phyloP scores from a whole-genome alignment of 2,797 vertebrate genomes.

The Amphiprion clarkii region DNA sequence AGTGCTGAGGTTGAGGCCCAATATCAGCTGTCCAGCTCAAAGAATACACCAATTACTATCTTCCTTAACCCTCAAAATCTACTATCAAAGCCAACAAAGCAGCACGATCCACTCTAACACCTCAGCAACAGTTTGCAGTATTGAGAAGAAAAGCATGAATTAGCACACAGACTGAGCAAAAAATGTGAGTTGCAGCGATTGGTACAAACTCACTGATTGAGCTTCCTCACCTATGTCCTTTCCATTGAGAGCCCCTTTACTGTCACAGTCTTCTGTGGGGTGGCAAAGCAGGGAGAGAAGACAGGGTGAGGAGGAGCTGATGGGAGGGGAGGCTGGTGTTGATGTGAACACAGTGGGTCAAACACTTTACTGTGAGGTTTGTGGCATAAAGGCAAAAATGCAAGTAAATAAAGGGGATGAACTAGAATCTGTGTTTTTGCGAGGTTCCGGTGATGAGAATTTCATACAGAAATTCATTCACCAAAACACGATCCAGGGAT shows the following conservation, averaged over 20 bases:
- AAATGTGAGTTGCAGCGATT: constrained; percentile 41
- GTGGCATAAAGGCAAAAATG: constrained; percentile 1
- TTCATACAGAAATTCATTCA: constrained; percentile 17
- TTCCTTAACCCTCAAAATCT: background rate
- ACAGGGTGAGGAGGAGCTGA: constrained; percentile 50
- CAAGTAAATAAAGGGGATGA: background rate
- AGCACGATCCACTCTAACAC: constrained; percentile 1
- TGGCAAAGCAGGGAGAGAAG: constrained; percentile 60
- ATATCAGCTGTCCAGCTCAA: background rate
- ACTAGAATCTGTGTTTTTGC: background rate
- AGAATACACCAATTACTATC: background rate
- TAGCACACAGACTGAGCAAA: constrained; percentile 41
- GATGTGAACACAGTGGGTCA: constrained; percentile 26
- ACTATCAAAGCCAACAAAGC: constrained; percentile 16
- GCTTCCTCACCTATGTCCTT: constrained; percentile 91
- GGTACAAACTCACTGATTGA: background rate
- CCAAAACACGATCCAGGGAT: constrained; percentile 21
- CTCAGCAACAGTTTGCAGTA: background rate
- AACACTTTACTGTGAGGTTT: background rate
- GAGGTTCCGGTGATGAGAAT: constrained; percentile 6
- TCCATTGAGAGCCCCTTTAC: constrained; percentile 89
- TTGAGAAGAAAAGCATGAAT: constrained; percentile 33
- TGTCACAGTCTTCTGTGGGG: constrained; percentile 91
- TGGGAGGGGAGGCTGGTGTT: constrained; percentile 18
- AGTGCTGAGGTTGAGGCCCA: too few relatives aligned